Conservation (phyloP, 2,797 vertebrate species). For the Limosa lapponica region DNA sequence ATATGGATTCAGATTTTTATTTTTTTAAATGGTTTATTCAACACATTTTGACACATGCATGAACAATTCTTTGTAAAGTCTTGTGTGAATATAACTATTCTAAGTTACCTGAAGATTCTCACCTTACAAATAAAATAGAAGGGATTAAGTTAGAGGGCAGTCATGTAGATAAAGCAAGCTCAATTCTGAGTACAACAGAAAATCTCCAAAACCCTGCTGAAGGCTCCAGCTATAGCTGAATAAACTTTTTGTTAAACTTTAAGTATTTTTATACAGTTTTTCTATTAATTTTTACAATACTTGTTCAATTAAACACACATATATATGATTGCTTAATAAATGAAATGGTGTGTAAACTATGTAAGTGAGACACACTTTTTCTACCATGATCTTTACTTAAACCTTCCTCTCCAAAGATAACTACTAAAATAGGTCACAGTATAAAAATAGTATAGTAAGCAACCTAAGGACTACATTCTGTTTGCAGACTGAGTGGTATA, state of each 20-base stretch:
- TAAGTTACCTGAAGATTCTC: background rate
- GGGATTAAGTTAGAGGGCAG: background rate
- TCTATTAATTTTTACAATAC: background rate
- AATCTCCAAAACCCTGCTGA: background rate
- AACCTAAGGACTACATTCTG: slow-evolving; percentile 5
- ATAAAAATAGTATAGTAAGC: slow-evolving; percentile 57
- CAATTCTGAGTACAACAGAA: background rate
- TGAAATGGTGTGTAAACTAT: background rate
- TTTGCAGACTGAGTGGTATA: background rate
- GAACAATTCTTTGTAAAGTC: background rate
- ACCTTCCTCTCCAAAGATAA: slow-evolving; percentile 28
- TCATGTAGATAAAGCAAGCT: background rate
- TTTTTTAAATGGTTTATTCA: background rate
- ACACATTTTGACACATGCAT: background rate
- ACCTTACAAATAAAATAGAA: background rate
- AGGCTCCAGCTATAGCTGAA: background rate
- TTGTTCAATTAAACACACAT: background rate
- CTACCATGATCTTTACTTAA: slow-evolving; percentile 6
- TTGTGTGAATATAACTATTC: background rate
- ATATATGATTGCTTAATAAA: background rate
- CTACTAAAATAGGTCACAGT: slow-evolving; percentile 63
- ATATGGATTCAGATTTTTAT: background rate
- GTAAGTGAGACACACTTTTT: background rate
- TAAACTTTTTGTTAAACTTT: background rate
- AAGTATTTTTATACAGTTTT: background rate